These are phyloP conservation scores for Oncorhynchus masou DNA, from an alignment of 2,113 vertebrate genomes.

Conservation along the genomic window DNA sequence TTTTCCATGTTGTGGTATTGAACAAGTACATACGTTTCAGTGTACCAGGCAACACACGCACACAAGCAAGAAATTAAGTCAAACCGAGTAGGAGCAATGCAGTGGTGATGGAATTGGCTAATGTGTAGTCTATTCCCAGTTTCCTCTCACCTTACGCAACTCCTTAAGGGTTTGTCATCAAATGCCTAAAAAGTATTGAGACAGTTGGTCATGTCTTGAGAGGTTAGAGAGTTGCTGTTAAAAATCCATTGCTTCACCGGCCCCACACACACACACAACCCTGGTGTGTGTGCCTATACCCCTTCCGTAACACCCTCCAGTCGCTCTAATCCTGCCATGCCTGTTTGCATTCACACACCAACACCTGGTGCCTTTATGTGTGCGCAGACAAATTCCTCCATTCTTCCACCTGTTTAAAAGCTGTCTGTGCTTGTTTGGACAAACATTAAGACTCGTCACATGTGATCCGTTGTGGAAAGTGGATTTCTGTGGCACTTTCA, in stretches of 20 bases:
- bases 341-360: neutral
- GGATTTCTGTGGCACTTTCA: neutral
- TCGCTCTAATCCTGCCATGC: neutral
- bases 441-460: neutral
- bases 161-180: neutral
- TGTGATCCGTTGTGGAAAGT: neutral
- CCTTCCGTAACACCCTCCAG: neutral
- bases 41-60: neutral
- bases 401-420: neutral
- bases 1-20: no score
- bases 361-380: neutral
- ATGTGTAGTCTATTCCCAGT: neutral
- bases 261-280: neutral
- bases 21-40: no score
- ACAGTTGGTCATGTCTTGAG: no score
- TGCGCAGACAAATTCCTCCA: neutral
- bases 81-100: neutral
- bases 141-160: neutral
- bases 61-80: neutral
- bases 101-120: neutral
- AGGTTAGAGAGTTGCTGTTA: no score
- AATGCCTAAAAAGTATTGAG: neutral
- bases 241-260: neutral
- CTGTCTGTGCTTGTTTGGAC: constrained; percentile 1
- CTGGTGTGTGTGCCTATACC: neutral